Percentiles rank a stretch among this genome's conserved stretches.
Evolutionary conservation across 2,888 invertebrate species (phyloP).

Genomic region (Dione juno): DNA sequence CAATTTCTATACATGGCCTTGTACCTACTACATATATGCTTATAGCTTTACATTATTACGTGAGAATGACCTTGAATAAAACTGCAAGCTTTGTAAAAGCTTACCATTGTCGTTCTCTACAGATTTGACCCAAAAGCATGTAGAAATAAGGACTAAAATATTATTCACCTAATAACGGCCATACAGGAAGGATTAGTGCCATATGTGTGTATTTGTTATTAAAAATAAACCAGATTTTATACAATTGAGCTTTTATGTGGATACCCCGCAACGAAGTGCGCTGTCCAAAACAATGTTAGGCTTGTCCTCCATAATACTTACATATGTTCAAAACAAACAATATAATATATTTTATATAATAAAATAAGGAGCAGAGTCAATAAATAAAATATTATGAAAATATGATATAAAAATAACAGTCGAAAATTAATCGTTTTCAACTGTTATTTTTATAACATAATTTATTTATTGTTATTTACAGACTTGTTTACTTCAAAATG

Average conservation of each 20-base stretch:
- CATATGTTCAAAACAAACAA: too few species aligned
- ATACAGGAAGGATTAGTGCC: slow-evolving; percentile 42
- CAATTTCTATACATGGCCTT: slow-evolving; percentile 19
- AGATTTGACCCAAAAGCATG: not conserved
- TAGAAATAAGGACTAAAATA: not conserved
- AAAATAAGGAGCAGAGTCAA: too few species aligned
- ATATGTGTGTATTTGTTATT: slow-evolving; percentile 47
- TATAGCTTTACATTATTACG: slow-evolving; percentile 13
- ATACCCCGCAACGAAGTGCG: slow-evolving; percentile 56
- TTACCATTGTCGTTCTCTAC: not conserved
- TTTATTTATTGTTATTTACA: too few species aligned
- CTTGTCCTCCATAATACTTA: not conserved
- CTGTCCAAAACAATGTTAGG: slow-evolving; percentile 52
- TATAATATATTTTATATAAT: too few species aligned
- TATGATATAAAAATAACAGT: too few species aligned
- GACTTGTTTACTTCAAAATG: too few species aligned
- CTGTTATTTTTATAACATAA: too few species aligned
- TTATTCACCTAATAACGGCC: slow-evolving; percentile 3
- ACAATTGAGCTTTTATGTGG: slow-evolving; percentile 56
- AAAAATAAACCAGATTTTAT: slow-evolving; percentile 58
- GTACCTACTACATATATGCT: not conserved
- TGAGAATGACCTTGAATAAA: slow-evolving; percentile 31
- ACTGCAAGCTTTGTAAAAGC: slow-evolving; percentile 29
- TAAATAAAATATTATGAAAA: too few species aligned
- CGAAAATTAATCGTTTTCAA: too few species aligned